These are phyloP conservation scores for Margarornis squamiger DNA, from an alignment of 2,797 vertebrate genomes.

Conservation along the genomic window DNA sequence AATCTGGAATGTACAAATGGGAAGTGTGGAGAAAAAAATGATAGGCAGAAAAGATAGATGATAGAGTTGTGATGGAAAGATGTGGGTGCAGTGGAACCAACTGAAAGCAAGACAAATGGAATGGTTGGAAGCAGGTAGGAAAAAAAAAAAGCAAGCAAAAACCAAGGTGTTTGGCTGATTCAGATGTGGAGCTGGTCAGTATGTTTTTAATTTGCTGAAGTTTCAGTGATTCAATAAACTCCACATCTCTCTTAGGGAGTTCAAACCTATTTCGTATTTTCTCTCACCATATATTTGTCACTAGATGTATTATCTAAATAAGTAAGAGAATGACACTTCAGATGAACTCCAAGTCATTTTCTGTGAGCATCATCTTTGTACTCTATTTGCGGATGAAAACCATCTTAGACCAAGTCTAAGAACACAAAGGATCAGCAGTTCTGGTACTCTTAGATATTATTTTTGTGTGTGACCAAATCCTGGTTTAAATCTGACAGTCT, in stretches of 20 bases:
- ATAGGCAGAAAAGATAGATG: not conserved
- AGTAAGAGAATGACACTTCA: not conserved
- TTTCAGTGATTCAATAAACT: not conserved
- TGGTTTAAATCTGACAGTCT: not conserved
- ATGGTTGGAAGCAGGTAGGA: not conserved
- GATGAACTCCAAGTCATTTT: not conserved
- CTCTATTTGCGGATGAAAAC: not conserved
- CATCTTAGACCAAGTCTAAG: not conserved
- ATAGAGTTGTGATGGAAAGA: not conserved
- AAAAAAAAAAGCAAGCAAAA: not conserved
- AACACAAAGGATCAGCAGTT: not conserved
- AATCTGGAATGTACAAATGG: not conserved
- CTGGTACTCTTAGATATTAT: not conserved
- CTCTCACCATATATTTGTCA: not conserved
- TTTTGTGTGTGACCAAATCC: not conserved
- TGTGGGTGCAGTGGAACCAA: not conserved
- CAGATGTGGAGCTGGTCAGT: not conserved
- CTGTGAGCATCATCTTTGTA: accelerated
- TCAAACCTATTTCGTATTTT: not conserved
- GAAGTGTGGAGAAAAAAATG: not conserved
- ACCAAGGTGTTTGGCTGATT: not conserved
- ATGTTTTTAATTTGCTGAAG: not conserved
- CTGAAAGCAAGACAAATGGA: not conserved
- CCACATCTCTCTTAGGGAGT: not conserved
- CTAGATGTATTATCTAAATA: not conserved